Conservation (phyloP, 2,113 vertebrate species). For the Salminus brasiliensis region DNA sequence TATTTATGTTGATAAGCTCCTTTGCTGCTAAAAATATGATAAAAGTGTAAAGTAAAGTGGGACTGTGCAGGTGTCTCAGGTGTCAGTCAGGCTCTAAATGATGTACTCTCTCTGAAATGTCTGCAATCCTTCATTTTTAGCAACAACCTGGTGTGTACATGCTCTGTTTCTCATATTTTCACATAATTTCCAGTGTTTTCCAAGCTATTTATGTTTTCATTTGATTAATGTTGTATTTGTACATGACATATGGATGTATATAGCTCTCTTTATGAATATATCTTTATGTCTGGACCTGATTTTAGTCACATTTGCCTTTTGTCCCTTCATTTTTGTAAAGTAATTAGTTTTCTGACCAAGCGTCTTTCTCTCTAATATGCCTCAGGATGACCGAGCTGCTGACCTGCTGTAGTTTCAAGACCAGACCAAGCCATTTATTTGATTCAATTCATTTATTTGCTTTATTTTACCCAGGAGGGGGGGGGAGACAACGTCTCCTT, state of each 20-base stretch:
- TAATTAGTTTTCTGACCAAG: no score
- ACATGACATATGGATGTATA: neutral
- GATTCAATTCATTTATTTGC: constrained; percentile 63
- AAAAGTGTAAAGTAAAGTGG: neutral
- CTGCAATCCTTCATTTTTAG: neutral
- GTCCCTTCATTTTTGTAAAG: neutral
- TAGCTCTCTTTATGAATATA: neutral
- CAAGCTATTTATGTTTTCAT: constrained; percentile 5
- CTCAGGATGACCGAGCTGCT: neutral
- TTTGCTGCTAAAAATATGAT: neutral
- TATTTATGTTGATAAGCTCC: neutral
- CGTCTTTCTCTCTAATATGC: no score
- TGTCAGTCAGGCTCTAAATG: neutral
- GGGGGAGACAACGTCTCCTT: constrained; percentile 67
- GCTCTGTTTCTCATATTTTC: neutral
- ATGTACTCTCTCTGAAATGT: neutral
- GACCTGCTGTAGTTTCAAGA: constrained; percentile 1
- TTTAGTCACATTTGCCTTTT: neutral
- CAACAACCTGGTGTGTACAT: neutral
- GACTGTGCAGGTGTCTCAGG: neutral
- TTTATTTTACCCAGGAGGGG: constrained; percentile 76
- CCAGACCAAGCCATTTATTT: constrained; percentile 50
- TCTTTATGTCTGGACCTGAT: neutral
- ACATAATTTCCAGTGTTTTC: neutral
- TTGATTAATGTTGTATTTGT: neutral